These are phyloP conservation scores for Macrochelys suwanniensis DNA, from an alignment of 2,797 vertebrate species.

Conservation along the genomic window DNA sequence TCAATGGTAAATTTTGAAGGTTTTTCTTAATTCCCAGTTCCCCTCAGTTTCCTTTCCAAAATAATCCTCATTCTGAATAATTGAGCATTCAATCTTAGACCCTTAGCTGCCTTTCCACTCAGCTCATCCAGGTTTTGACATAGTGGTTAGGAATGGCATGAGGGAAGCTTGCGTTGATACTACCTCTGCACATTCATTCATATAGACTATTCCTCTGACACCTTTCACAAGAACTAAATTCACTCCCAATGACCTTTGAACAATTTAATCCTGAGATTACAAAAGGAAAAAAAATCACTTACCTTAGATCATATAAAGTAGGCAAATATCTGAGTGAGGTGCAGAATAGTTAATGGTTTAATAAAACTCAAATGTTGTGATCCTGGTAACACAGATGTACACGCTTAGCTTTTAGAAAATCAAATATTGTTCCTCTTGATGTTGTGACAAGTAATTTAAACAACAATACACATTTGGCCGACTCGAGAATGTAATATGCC, in stretches of 20 bases:
- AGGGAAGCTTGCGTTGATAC: neutral
- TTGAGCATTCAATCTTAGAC: neutral
- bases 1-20: neutral
- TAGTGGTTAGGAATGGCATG: neutral
- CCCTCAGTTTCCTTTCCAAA: neutral
- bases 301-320: neutral
- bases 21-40: neutral
- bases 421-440: slow-evolving; percentile 78
- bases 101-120: neutral
- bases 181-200: neutral
- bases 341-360: slow-evolving; percentile 45
- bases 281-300: slow-evolving; percentile 31
- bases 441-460: slow-evolving; percentile 80
- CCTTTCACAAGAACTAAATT: neutral
- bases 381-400: slow-evolving; percentile 56
- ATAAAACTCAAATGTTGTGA: slow-evolving; percentile 66
- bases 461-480: slow-evolving; percentile 78
- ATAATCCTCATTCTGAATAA: neutral
- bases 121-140: neutral
- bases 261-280: slow-evolving; percentile 52
- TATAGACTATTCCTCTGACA: neutral
- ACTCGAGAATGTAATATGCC: slow-evolving; percentile 66
- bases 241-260: neutral
- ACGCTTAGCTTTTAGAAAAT: slow-evolving; percentile 75
- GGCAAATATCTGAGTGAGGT: slow-evolving; percentile 41